These are phyloP conservation scores for Osmoderma eremita DNA, from an alignment of 2,888 invertebrate species.

Conservation along the genomic window DNA sequence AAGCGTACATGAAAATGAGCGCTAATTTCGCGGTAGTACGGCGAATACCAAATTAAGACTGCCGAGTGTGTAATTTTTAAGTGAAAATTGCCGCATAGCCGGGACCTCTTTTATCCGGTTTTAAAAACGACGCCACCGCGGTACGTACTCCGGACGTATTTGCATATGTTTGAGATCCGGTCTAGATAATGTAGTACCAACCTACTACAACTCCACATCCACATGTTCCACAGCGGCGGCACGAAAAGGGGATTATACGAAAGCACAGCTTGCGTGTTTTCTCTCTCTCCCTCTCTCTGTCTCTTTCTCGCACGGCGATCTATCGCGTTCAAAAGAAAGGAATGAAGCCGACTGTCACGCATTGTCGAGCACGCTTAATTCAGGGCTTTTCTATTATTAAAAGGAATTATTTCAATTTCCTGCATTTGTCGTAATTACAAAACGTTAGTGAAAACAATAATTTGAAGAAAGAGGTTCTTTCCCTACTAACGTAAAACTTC, in stretches of 20 bases:
- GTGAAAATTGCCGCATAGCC: conserved; percentile 40
- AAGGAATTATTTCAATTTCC: conserved; percentile 10
- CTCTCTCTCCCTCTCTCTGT: neutral
- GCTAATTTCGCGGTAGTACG: conserved; percentile 46
- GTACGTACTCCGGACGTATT: conserved; percentile 26
- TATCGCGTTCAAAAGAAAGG: neutral
- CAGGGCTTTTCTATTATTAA: conserved; percentile 11
- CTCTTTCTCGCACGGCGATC: neutral
- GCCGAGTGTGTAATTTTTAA: conserved; percentile 42
- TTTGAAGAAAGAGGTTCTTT: no score
- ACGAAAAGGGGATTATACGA: conserved; percentile 19
- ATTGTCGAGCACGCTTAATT: conserved; percentile 21
- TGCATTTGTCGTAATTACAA: no score
- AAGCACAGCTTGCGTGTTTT: neutral
- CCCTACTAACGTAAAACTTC: no score
- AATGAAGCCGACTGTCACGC: conserved; percentile 14
- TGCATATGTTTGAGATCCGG: conserved; percentile 35
- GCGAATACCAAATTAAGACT: conserved; percentile 44
- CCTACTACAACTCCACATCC: conserved; percentile 13
- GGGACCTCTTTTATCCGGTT: conserved; percentile 37
- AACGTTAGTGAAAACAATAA: no score
- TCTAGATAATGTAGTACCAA: conserved; percentile 32
- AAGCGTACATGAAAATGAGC: conserved; percentile 46
- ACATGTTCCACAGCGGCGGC: conserved; percentile 10
- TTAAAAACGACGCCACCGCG: conserved; percentile 23